Base-by-base conservation (phyloP, 2,113 vertebrate species). In the Eudyptes chrysolophus region DNA sequence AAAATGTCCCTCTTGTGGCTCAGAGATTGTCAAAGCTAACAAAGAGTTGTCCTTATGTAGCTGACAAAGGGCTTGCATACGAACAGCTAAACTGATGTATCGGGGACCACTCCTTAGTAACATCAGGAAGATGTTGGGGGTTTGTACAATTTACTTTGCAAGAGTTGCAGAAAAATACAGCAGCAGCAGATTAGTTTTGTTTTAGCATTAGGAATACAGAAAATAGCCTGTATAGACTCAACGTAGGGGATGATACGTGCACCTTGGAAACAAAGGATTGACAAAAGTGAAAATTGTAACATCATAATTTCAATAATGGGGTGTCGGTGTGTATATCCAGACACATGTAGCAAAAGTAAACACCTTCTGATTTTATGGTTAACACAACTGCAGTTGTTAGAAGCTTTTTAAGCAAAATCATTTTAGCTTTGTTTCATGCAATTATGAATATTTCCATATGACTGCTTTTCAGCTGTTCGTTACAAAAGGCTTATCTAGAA, bases 161-260 rank as follows among this genome's bases (percentile, higher is more conserved):
- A 74, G 22, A 66, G 29, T 22, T 71, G 55, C 29, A 84, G 38
- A 21, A 75, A 94, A 61, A n/a, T 6, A 36, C 13, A 38, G 54
- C 26, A 16, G 8, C 2, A 16, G 14, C n/a, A 46, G 27, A 19
- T 36, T 6, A 76, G 15, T 25, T 84, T 51, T 4, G 10, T 40
- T 81, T 81, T 77, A 66, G 61, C 36, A 46, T 24, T 1, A 72
- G 52, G 42, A 72, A 55, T 34, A 69, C 11, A 40, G 49, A 55
- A 75, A 58, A 46, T 1, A 52, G 36, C 14, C 14, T 30, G 9
- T 32, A 34, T 13, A 36, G 21, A 26, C 40, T 51, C 42, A 32
- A 24, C 6, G 0, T 6, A 12, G 40, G 36, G 9, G 18, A 55
- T 24, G 29, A 66, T 17, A 11, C 7, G 10, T 0, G 2, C 58